Percentiles rank a stretch among this genome's conserved stretches.
These are phyloP conservation scores for Rhipidura dahli DNA, from an alignment of 2,113 vertebrate species.

Conservation along the genomic window DNA sequence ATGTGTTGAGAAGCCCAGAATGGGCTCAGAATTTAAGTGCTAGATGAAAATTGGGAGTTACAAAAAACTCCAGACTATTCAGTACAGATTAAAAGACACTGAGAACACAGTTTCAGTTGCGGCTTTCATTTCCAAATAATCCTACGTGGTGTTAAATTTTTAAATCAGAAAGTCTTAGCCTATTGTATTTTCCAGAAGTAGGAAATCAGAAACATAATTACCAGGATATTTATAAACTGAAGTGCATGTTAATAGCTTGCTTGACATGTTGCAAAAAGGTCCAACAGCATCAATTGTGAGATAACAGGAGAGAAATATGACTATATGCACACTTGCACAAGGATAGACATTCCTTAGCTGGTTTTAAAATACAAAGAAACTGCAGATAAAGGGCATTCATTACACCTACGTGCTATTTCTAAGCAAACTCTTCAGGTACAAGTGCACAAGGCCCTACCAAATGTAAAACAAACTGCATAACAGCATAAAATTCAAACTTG, in stretches of 20 bases:
- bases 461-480: neutral
- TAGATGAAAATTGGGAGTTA: neutral
- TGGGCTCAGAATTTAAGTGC: neutral
- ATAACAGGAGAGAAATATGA: neutral
- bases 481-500: neutral
- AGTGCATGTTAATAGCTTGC: neutral
- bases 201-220: neutral
- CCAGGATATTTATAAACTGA: neutral
- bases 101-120: neutral
- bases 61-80: neutral
- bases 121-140: neutral
- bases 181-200: neutral
- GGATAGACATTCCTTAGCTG: neutral
- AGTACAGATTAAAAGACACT: neutral
- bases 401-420: neutral
- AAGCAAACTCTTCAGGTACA: neutral
- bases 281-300: neutral
- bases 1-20: neutral
- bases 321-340: neutral
- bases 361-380: neutral
- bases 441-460: neutral
- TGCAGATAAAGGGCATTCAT: neutral
- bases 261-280: neutral
- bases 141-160: neutral
- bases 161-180: neutral